phyloP scores from a whole-genome alignment of 2,113 vertebrate species.

The Talpa occidentalis region DNA sequence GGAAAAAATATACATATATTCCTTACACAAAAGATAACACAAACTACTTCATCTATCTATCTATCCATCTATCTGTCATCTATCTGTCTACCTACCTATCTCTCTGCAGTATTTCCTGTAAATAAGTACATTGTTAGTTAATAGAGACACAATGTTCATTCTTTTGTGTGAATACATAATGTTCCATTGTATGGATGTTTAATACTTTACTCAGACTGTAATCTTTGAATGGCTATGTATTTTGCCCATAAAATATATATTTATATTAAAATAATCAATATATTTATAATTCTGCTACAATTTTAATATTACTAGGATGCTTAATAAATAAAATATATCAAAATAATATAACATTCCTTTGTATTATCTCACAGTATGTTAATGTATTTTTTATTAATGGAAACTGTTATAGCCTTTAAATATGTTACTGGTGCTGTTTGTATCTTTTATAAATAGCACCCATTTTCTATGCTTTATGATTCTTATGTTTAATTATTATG shows the following conservation, averaged over 20 bases:
- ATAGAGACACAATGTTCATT: neutral
- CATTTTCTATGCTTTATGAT: neutral
- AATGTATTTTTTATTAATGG: neutral
- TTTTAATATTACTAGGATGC: neutral
- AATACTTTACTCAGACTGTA: neutral
- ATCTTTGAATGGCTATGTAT: neutral
- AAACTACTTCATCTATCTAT: neutral
- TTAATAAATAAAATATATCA: neutral
- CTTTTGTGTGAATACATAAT: neutral
- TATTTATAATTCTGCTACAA: neutral
- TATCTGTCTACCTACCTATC: neutral
- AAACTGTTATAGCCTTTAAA: neutral
- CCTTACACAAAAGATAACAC: neutral
- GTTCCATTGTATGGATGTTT: neutral
- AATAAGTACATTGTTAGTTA: neutral
- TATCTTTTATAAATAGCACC: neutral
- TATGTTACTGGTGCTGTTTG: neutral
- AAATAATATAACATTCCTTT: neutral
- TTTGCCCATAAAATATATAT: neutral
- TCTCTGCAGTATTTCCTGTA: neutral
- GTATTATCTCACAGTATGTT: neutral
- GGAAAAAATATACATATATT: neutral
- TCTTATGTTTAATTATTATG: neutral
- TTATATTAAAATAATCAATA: neutral
- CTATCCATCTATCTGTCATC: neutral